Conservation (phyloP, 1,140 invertebrate genomes). For the Drosophila pseudoananassae region DNA sequence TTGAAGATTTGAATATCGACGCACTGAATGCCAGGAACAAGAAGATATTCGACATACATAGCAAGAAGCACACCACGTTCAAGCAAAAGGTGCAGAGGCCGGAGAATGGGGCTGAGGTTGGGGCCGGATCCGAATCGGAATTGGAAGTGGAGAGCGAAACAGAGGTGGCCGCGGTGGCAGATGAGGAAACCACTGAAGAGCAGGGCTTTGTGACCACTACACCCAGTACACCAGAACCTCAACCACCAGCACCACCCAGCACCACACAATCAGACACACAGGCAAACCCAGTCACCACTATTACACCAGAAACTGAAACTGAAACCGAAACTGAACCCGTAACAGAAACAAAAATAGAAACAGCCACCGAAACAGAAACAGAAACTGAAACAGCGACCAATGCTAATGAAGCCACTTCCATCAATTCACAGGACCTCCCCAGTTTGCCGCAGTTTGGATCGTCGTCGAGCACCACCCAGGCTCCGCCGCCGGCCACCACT, state of each 20-base stretch:
- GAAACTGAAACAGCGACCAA: conserved; percentile 43
- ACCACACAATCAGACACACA: conserved; percentile 40
- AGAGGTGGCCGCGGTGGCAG: conserved; percentile 18
- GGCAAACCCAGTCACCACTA: conserved; percentile 50
- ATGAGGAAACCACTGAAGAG: conserved; percentile 24
- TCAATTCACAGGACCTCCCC: conserved; percentile 64
- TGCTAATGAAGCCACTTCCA: conserved; percentile 79
- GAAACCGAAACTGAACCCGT: conserved; percentile 28
- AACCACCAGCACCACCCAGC: conserved; percentile 58
- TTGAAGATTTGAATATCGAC: conserved; percentile 84
- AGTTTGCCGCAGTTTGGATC: background rate
- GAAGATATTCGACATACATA: conserved; percentile 85
- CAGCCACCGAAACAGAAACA: conserved; percentile 25
- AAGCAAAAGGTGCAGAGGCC: conserved; percentile 65
- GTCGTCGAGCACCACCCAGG: conserved; percentile 39
- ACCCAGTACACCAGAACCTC: conserved; percentile 69
- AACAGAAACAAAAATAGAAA: conserved; percentile 10
- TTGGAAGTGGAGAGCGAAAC: conserved; percentile 37
- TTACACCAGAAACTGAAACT: conserved; percentile 50
- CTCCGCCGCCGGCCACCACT: conserved; percentile 84
- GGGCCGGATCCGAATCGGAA: background rate
- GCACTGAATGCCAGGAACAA: conserved; percentile 85
- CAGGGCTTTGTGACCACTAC: conserved; percentile 70
- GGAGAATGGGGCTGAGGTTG: conserved; percentile 22
- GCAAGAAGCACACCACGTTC: conserved; percentile 79